Evolutionary conservation across 2,797 vertebrate species (phyloP), one percentile per base, ranked within the genome.

Genomic region (Cuculus canorus): DNA sequence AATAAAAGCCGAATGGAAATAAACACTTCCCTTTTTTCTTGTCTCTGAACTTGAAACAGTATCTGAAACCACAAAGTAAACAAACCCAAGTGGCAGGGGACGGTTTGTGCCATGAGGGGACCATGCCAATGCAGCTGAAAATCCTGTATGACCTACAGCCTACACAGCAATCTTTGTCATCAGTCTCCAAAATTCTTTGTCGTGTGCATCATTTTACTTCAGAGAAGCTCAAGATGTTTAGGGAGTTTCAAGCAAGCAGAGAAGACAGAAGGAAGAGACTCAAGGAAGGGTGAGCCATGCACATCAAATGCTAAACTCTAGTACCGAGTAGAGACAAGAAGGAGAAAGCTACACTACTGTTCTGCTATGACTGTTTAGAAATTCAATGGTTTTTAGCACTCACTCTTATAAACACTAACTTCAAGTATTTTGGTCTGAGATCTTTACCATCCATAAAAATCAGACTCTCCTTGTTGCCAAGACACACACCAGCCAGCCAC

Each of bases 31-130:
- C 63, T 33, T 66, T 45, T 65, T 35, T 33, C 53, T 57, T 28
- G 8, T 57, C 35, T 75, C 85, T 84, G 60, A 60, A 56, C 54
- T 88, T 76, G 13, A 88, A 93, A 78, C 15, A 85, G 17, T 48
- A 90, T 32, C 39, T 79, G 61, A 91, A 96, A 79, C 30, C 82
- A 92, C 54, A 86, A 59, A 82, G 60, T 47, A 91, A 91, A 79
- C 64, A 70, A 82, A 90, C 73, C n/a, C 87, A 94, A 87, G 87
- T 82, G 87, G 76, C 85, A 84, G 37, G 84, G 59, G 80, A 88
- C 91, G 92, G 90, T 77, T 92, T 82, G 66, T 68, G 30, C 63
- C 82, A 72, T 1, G 28, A 82, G 28, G 32, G 10, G 33, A 63
- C 59, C 7, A 7, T 43, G 82, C 70, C 79, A 96, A 78, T 1